Percentiles rank a stretch among this genome's conserved stretches.
Evolutionary conservation across 2,113 vertebrate species (phyloP).

Genomic region (Melierax canorus): DNA sequence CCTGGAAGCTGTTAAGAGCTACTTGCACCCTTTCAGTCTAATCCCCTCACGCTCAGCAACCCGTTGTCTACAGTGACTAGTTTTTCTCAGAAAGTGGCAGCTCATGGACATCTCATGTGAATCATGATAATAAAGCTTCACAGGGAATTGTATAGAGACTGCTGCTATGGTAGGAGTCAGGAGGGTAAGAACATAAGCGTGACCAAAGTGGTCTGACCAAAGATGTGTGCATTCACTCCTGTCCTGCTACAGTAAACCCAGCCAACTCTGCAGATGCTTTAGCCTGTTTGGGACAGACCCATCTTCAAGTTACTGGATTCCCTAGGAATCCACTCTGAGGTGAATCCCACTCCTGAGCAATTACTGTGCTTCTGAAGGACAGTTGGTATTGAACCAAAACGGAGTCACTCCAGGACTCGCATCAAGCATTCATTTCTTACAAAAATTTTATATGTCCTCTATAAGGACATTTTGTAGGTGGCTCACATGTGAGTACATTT

Average conservation of each 20-base stretch:
- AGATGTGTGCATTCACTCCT: background rate
- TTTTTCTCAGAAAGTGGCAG: background rate
- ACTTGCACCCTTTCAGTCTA: background rate
- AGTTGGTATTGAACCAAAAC: background rate
- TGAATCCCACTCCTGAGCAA: background rate
- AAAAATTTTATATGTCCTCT: background rate
- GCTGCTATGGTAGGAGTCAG: background rate
- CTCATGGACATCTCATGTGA: background rate
- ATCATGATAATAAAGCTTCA: background rate
- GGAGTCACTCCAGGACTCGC: background rate
- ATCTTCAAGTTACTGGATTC: background rate
- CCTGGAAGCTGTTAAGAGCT: background rate
- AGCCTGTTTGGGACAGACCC: background rate
- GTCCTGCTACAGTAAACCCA: background rate
- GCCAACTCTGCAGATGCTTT: background rate
- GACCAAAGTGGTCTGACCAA: background rate
- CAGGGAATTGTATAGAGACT: background rate
- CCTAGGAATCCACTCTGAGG: background rate
- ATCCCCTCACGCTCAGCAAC: background rate
- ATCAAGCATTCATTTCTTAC: background rate
- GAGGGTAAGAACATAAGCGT: background rate
- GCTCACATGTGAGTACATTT: background rate
- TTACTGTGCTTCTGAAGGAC: accelerated
- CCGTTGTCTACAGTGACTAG: background rate
- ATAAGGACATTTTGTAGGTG: background rate